Base-by-base conservation (phyloP, 2,113 vertebrate species). In the Suricata suricatta region DNA sequence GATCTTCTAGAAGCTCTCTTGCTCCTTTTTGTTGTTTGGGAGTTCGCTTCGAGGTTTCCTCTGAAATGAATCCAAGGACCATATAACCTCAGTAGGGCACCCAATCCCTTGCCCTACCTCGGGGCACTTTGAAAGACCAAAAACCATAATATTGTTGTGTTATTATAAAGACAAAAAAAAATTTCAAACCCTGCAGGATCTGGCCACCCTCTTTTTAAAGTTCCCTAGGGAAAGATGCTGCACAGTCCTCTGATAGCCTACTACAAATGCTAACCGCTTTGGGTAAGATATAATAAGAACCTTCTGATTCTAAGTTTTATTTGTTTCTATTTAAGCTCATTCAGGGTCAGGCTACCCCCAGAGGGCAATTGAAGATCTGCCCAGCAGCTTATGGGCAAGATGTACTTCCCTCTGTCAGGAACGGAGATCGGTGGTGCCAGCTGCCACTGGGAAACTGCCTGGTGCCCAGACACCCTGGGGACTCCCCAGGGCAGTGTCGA, bases 341-440 rank as follows among this genome's bases (percentile, higher is more conserved):
- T 83, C 52, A 17, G 19, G 97, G 79, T 92, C 68, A 92, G 87
- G 25, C 81, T 83, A 21, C 21, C 90, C 90, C 79, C 95, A 38
- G 60, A 88, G 41, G 35, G 77, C 60, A 72, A 4, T 5, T 38
- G 89, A 83, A 52, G 71, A 84, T 85, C 66, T 93, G 77, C 66
- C 72, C 44, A 27, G 86, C 60, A 80, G 35, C 29, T 89, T 79
- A 77, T 44, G 90, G 72, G 47, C 13, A 72, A 33, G 8, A 7
- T 8, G 19, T 11, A 57, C 64, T 79, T 95, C 27, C 7, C 29
- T 71, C 29, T 31, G 5, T 68, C 16, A 72, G 52, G 47, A 89
- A 69, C 71, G 47, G 50, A 79, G 17, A 90, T 83, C 66, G 1
- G 11, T n/a, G 57, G 19, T 60, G 82, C 79, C 50, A 77, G 29